These are phyloP conservation scores for Pseudolycoriella hygida DNA, from an alignment of 2,888 invertebrate species.

Conservation along the genomic window DNA sequence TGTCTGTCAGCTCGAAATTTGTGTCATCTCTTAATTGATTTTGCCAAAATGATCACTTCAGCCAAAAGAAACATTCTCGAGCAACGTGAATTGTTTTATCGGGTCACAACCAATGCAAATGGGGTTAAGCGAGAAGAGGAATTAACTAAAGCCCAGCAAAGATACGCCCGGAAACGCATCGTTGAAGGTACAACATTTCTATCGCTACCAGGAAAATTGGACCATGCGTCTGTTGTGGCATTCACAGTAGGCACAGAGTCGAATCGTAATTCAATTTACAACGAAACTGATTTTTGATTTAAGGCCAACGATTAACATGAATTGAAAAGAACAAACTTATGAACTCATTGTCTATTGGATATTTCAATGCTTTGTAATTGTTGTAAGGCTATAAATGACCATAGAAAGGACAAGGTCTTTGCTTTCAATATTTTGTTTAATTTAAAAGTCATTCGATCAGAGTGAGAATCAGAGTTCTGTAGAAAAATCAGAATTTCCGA, in stretches of 20 bases:
- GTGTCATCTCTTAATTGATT: constrained; percentile 57
- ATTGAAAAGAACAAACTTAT: too few relatives aligned
- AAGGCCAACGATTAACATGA: too few relatives aligned
- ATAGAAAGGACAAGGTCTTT: too few relatives aligned
- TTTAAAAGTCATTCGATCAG: too few relatives aligned
- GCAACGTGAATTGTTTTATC: constrained; percentile 58
- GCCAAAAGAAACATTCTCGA: constrained; percentile 68
- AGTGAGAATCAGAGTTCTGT: too few relatives aligned
- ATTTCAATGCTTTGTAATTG: too few relatives aligned
- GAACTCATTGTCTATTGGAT: too few relatives aligned
- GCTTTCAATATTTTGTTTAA: too few relatives aligned
- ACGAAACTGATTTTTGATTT: neutral
- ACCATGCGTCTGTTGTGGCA: constrained; percentile 73
- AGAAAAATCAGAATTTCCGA: too few relatives aligned
- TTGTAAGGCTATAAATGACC: too few relatives aligned
- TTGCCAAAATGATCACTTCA: constrained; percentile 60
- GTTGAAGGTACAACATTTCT: constrained; percentile 52
- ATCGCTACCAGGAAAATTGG: constrained; percentile 67
- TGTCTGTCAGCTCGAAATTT: constrained; percentile 43
- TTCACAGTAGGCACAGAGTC: constrained; percentile 44
- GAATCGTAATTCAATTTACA: constrained; percentile 11
- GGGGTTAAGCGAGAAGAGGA: constrained; percentile 35
- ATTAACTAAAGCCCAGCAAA: constrained; percentile 42
- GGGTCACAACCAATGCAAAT: constrained; percentile 19
- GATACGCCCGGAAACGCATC: constrained; percentile 46